phyloP scores from a whole-genome alignment of 1,140 invertebrate genomes.

The Heliconius himera region DNA sequence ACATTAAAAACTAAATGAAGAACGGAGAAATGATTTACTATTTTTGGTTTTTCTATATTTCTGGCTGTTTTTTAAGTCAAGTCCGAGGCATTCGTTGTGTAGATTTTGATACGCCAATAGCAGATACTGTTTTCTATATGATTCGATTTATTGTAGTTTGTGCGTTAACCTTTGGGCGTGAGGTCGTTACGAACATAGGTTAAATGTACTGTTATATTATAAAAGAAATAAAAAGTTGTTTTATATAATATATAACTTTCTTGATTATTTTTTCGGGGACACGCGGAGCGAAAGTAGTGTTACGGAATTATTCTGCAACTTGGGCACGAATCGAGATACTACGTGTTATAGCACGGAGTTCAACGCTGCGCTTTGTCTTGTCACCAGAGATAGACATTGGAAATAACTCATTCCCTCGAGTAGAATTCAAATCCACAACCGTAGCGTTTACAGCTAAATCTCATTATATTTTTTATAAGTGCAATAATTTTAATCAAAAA shows the following conservation, averaged over 20 bases:
- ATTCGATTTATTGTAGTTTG: conserved; percentile 20
- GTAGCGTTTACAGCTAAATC: neutral
- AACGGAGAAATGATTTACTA: neutral
- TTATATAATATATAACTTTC: neutral
- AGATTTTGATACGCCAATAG: neutral
- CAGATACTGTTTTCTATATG: conserved; percentile 12
- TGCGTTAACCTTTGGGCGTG: conserved; percentile 22
- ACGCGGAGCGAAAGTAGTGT: too few relatives aligned
- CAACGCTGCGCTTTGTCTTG: neutral
- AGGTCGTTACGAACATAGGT: conserved; percentile 20
- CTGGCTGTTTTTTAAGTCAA: neutral
- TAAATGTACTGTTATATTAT: conserved; percentile 5
- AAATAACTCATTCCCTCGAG: neutral
- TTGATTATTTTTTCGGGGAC: too few relatives aligned
- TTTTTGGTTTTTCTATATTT: neutral
- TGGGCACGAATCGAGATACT: too few relatives aligned
- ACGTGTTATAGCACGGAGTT: too few relatives aligned
- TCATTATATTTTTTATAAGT: neutral
- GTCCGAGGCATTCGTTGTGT: neutral
- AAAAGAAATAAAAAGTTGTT: neutral
- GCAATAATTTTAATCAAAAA: too few relatives aligned
- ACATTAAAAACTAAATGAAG: too few relatives aligned
- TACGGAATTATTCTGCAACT: too few relatives aligned
- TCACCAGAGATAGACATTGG: neutral
- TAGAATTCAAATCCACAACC: too few relatives aligned